Evolutionary conservation across 2,113 vertebrate species (phyloP), one percentile per base, ranked within the genome.

Genomic region (Bubalus kerabau): DNA sequence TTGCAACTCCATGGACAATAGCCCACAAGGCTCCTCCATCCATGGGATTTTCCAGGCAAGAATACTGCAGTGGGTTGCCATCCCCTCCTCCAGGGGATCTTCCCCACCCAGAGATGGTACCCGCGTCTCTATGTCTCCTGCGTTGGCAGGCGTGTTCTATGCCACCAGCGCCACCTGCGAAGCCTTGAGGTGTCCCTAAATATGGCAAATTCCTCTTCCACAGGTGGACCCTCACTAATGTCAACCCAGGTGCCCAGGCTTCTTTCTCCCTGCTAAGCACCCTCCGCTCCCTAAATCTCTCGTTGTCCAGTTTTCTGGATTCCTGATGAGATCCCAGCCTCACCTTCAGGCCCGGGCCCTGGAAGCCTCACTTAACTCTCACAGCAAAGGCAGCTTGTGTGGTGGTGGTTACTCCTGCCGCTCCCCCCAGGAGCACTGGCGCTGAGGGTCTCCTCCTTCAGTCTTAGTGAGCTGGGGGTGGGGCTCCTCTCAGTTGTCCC

Each of bases 341-440:
- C 7, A 3, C 62, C 3, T 59, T 32, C 19, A 1, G 43, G 3
- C 13, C 85, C 23, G 0, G 13, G 48, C 17, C 23, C n/a, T 16
- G 46, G 21, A 71, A 28, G 62, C 48, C 52, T 80, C 17, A 52
- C 28, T 57, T 95, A 78, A 59, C 28, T 19, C n/a, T 54, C 15
- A 9, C 26, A 57, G 36, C 62, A 36, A 87, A 88, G 64, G 59
- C 12, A n/a, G 50, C 52, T 52, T 97, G 14, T 2, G 19, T 4
- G 62, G 13, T 48, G 16, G 7, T 21, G 6, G 4, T 19, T 50
- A 50, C 7, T 50, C 52, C 64, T n/a, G 52, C 10, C 16, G 23
- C 17, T 56, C 60, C 32, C 21, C 9, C 46, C 5, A 9, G 54
- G 59, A 50, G 82, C 16, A 48, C 50, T 28, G 32, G 88, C 52